Evolutionary conservation across 2,113 vertebrate genomes (phyloP), one percentile per base, ranked within the genome.

Genomic region (Meleagris gallopavo): DNA sequence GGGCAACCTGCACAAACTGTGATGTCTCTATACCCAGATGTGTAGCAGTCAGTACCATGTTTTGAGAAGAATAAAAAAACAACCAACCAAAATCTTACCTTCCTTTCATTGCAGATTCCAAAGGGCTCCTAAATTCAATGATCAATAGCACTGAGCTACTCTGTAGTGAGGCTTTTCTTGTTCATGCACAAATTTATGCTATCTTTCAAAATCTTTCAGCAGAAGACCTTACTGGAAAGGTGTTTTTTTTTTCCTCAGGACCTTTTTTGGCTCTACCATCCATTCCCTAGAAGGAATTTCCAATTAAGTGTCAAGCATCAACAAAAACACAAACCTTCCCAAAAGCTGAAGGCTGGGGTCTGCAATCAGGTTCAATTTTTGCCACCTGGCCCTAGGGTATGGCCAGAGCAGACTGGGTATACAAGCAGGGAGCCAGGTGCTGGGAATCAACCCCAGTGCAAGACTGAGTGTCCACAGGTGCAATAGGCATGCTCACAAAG

Each of bases 391-490:
- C 46, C 18, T 4, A 2, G 15, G 34, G 14, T 22, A 24, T 48
- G 45, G 32, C 48, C 40, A 34, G 36, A 43, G 50, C 62, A 70
- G 45, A 43, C 15, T 24, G 46, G 45, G 14, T 32, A 30, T 65
- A 58, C 48, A 14, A 70, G 40, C 17, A 30, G 38, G 5, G 18
- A 80, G 20, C 45, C 52, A 36, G 24, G 60, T 41, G 25, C 32
- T 46, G 8, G 57, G 29, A 74, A 6, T 30, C 30, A 21, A 12
- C 18, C 6, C 12, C 5, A 4, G 5, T 19, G n/a, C 36, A 52
- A 4, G 2, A 1, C 65, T 7, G 2, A 9, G 20, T 4, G 2
- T 41, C 40, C 34, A 24, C 16, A 73, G 58, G 50, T 5, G 0
- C 0, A 43, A 0, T 18, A 52, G 41, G 19, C 2, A 13, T 55